Percentiles rank a stretch among this genome's conserved stretches.
These are phyloP conservation scores for Diarsia rubi DNA, from an alignment of 2,888 invertebrate species.

Conservation along the genomic window DNA sequence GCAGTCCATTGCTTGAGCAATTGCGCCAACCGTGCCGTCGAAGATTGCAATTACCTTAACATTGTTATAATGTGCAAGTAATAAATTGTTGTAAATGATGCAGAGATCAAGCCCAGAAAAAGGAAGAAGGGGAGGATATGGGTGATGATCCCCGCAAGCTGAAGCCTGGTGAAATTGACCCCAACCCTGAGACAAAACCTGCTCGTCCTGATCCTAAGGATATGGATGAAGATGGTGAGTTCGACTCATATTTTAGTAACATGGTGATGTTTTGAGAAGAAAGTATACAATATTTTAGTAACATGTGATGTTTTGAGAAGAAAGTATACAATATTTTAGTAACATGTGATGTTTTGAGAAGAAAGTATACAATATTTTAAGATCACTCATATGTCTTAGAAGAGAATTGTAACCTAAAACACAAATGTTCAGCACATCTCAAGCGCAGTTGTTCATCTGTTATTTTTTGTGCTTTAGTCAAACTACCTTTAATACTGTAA, in stretches of 20 bases:
- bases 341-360: background rate
- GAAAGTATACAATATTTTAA: background rate
- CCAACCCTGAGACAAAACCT: slow-evolving; percentile 99
- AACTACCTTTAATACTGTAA: background rate
- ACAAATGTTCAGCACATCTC: background rate
- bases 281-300: background rate
- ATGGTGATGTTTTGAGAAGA: background rate
- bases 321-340: background rate
- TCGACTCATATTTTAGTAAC: background rate
- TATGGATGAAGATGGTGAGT: slow-evolving; percentile 99
- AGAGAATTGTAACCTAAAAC: background rate
- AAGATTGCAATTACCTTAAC: background rate
- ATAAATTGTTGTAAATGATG: background rate
- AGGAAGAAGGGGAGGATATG: slow-evolving; percentile 98
- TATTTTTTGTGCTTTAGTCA: background rate
- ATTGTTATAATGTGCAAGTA: background rate
- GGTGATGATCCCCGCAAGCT: slow-evolving; percentile 98
- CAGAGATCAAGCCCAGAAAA: slow-evolving; percentile 99
- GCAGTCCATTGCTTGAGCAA: no score
- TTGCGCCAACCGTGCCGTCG: no score
- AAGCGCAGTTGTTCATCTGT: background rate
- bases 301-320: background rate
- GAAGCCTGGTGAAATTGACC: slow-evolving; percentile 99
- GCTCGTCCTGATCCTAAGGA: slow-evolving; percentile 99
- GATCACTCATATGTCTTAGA: background rate